Conservation (phyloP, 2,797 vertebrate genomes). For the Ptychobarbus kaznakovi region DNA sequence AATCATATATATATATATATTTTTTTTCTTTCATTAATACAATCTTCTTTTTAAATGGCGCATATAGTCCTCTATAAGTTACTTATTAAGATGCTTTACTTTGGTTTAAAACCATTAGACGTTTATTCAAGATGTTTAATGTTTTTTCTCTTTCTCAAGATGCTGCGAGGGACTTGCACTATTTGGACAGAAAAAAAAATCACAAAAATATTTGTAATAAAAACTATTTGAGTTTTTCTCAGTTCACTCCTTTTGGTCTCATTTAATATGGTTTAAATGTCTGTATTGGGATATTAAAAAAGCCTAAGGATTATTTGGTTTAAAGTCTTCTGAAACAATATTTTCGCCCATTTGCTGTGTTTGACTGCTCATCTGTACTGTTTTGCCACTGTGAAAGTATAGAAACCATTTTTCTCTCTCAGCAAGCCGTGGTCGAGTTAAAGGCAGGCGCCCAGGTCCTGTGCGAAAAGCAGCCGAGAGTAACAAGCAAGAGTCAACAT, state of each 20-base stretch:
- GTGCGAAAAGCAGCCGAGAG: slow-evolving; percentile 74
- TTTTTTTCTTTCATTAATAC: too few species aligned
- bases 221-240: background rate
- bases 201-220: background rate
- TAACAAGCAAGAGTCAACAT: slow-evolving; percentile 74
- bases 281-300: background rate
- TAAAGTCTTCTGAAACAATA: background rate
- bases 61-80: too few species aligned
- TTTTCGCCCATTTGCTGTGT: background rate
- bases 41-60: too few species aligned
- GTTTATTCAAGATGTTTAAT: too few species aligned
- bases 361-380: background rate
- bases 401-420: slow-evolving; percentile 22
- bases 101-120: too few species aligned
- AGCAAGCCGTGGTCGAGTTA: slow-evolving; percentile 71
- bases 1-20: too few species aligned
- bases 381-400: background rate
- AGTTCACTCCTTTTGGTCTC: background rate
- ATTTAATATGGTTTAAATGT: background rate
- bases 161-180: background rate
- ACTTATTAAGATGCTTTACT: too few species aligned
- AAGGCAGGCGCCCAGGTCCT: slow-evolving; percentile 77
- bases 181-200: background rate
- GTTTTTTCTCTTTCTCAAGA: too few species aligned
- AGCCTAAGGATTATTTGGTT: background rate